Evolutionary conservation across 2,888 invertebrate species (phyloP), one percentile per base, ranked within the genome.

Genomic region (Acleris sparsana): DNA sequence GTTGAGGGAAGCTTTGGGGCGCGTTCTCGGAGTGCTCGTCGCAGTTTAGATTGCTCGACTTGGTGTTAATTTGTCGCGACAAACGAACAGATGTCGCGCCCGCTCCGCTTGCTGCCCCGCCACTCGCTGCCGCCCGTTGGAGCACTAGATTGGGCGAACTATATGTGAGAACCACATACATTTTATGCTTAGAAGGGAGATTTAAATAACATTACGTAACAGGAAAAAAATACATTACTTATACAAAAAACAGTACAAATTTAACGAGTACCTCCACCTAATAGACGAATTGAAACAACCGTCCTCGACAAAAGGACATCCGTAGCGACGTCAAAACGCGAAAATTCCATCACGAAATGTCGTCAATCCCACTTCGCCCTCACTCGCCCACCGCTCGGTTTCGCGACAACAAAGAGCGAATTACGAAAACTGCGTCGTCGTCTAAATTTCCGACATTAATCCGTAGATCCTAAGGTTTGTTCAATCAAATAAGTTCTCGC

Each of bases 401-500:
- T 68, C 59, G 57, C 73, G 67, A 67, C 71, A 75, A 80, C 83
- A 83, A 82, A 80, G 76, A 78, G 79, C 79, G 73, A 82, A 82
- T 83, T 79, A 76, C 73, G 71, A 68, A 71, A 71, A 74, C 76
- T 72, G 75, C 75, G 72, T 68, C 76, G 74, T 75, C 77, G 73
- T 77, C 80, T 73, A 80, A 84, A 82, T 85, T 86, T 80, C 83
- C 84, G 79, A 88, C 88, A 88, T 79, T 85, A 88, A 89, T 88
- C 86, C 83, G 75, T 80, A 83, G 81, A 86, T 87, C 86, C 80
- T 82, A 83, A 86, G 86, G 86, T 88, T 87, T 86, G 88, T 87
- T 84, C 87, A 88, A 90, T 89, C 86, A 90, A 89, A 87, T 88
- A 89, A 90, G 83, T 89, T 88, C 86, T 82, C 81, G 85, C 87